Evolutionary conservation across 2,888 invertebrate genomes (phyloP), one percentile per base, ranked within the genome.

Genomic region (Cerceris rybyensis): DNA sequence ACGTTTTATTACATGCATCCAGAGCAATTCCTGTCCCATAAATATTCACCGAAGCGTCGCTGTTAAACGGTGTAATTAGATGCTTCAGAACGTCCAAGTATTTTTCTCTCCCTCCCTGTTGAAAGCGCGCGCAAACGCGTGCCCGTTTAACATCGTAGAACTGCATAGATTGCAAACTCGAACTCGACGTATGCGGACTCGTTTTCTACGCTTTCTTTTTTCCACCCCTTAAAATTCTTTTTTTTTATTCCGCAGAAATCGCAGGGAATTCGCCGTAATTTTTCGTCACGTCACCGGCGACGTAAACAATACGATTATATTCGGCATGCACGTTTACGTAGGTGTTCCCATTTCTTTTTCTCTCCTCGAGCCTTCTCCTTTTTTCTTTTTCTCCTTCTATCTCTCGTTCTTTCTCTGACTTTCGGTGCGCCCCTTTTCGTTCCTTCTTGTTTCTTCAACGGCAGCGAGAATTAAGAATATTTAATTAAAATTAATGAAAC

Each of bases 401-500:
- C 14, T 43, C 43, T 17, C 58, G 52, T 58, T 68, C 54, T 66
- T 42, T 55, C 64, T 73, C 11, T 1, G 11, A 6, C 13, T 11
- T 50, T 64, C 4, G 17, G 7, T 46, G 43, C 7, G 14, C 8
- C 14, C 17, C 43, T 14, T 14, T 43, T 42, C 11, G 49, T 59
- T 46, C 52, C 17, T 7, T 49, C 58, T 54, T 17, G 41, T 64
- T 59, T 72, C 52, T 49, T 64, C 50, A 17, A 50, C 55, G 50
- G 16, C 28, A 41, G 59, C 77, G 73, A 80, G 86, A 88, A 86
- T 88, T 87, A 88, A 89, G 83, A 87, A 88, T 88, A 88, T 90
- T 88, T 89, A 88, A 90, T 90, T 90, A 90, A 90, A 90, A 90
- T 90, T 90, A 90, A 90, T 90, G 89, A 89, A 90, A 90, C 84